These are phyloP conservation scores for Papilio protenor DNA, from an alignment of 2,888 invertebrate genomes.

Conservation along the genomic window DNA sequence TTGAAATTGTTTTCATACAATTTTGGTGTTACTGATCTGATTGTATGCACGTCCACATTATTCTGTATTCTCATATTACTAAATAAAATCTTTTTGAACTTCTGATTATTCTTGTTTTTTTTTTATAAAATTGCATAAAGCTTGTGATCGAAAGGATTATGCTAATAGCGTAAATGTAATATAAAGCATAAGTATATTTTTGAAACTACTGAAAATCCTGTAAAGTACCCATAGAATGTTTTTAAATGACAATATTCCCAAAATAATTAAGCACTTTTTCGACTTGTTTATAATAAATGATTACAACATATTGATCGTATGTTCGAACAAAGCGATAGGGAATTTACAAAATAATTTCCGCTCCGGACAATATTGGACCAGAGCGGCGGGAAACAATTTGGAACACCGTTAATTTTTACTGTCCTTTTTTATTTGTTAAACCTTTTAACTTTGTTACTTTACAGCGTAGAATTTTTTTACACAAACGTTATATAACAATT, in stretches of 20 bases:
- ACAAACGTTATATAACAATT: background rate
- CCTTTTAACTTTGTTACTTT: conserved; percentile 23
- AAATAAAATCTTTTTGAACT: too few relatives aligned
- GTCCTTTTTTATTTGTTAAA: conserved; percentile 19
- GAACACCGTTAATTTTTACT: conserved; percentile 18
- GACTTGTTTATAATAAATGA: background rate
- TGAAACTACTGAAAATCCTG: too few relatives aligned
- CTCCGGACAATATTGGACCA: background rate
- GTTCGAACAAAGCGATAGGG: background rate
- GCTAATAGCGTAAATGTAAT: too few relatives aligned
- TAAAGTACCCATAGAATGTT: background rate
- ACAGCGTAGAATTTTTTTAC: background rate
- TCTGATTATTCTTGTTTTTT: too few relatives aligned
- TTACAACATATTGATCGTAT: background rate
- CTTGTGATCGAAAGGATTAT: too few relatives aligned
- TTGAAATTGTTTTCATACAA: too few relatives aligned
- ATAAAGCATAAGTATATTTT: too few relatives aligned
- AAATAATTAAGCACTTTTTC: background rate
- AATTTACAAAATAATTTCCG: conserved; percentile 11
- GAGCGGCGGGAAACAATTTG: conserved; percentile 15
- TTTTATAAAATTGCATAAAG: too few relatives aligned
- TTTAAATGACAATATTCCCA: background rate
- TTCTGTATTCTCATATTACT: too few relatives aligned
- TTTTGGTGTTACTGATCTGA: background rate
- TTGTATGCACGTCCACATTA: background rate